phyloP scores from a whole-genome alignment of 2,888 invertebrate genomes.

The Dryococelus australis region DNA sequence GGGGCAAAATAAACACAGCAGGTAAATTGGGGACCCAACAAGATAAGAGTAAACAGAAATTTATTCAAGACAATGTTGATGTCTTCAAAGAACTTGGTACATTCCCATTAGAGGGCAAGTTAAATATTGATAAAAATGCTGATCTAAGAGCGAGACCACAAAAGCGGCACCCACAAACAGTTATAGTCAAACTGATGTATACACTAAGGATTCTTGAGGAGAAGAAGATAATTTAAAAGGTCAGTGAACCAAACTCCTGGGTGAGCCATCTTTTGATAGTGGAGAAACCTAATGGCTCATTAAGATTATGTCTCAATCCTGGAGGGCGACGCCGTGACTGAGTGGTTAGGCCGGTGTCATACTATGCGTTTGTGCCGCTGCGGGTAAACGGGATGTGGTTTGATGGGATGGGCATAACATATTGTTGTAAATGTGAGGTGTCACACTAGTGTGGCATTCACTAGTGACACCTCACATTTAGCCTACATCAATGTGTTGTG shows the following conservation, averaged over 20 bases:
- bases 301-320: conserved; percentile 52
- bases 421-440: too few species aligned
- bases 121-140: background rate
- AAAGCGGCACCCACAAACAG: background rate
- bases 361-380: too few species aligned
- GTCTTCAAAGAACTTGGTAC: background rate
- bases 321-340: too few species aligned
- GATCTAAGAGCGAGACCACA: background rate
- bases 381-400: too few species aligned
- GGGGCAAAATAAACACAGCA: too few species aligned
- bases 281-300: conserved; percentile 48
- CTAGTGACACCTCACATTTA: too few species aligned
- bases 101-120: background rate
- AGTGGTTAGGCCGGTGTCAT: too few species aligned
- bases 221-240: background rate
- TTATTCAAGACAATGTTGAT: background rate
- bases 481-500: too few species aligned
- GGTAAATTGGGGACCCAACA: too few species aligned
- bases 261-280: conserved; percentile 49
- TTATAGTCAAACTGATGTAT: background rate
- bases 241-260: conserved; percentile 43
- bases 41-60: background rate
- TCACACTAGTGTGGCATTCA: too few species aligned
- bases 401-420: too few species aligned
- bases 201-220: background rate